Base-by-base conservation (phyloP, 2,888 invertebrate genomes). In the Diarsia rubi region DNA sequence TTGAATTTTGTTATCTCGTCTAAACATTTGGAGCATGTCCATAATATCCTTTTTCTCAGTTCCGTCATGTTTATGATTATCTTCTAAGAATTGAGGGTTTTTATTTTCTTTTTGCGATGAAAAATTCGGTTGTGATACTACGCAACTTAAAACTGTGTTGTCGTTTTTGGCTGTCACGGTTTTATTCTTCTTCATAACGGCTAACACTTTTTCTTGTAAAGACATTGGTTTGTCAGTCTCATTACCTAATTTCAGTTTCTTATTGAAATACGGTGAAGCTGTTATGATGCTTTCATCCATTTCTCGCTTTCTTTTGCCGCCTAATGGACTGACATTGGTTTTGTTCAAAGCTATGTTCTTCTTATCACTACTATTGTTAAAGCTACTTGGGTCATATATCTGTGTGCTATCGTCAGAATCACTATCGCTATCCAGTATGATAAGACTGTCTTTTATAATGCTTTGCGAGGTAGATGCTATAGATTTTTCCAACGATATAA, bases 201-300 rank as follows among this genome's bases (percentile, higher is more conserved):
- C 93, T 77, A 94, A 82, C 3, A 95, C 90, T 87, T 94, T 95
- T 76, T 94, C 92, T 88, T 94, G 93, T 65, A 96, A 79, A 6
- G 93, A 91, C 8, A 91, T 60, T 24, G 88, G 80, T 82, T 92
- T 93, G 47, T 80, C 75, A 52, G 64, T 77, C 64, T 75, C 67
- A 31, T 80, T 86, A 6, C 92, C 88, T 63, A 94, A 24, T 86
- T 96, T 95, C 76, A 68, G 92, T 83, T 91, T 93, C 82, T 96
- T 96, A 82, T 85, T 92, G 75, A 96, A 96, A 88, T 93, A 96
- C 24, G 95, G 95, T 0, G 96, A 96, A 37, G 91, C 89, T 65
- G 88, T 90, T 70, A 89, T 82, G 4, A 81, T 70, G 59, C 88
- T 88, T 42, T 91, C 90, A 31, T 92, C 90, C 3, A 86, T 76